Evolutionary conservation across 1,140 invertebrate genomes (phyloP), one percentile per base, ranked within the genome.

Genomic region (Neotoxoptera formosana): DNA sequence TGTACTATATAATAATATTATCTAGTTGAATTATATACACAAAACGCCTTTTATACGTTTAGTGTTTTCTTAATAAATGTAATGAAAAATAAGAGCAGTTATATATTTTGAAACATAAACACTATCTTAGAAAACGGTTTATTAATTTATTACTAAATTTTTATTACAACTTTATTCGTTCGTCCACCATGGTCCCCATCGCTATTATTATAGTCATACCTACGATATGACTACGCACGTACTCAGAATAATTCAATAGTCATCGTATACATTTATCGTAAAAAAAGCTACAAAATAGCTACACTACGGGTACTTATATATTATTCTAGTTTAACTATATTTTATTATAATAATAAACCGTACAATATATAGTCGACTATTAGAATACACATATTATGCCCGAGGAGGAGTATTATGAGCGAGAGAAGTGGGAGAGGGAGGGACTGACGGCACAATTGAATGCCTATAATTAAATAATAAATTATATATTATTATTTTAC

Each of bases 401-500:
- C 6, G 60, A 76, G 60, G 60, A 76, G 60, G 30, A n/a, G 14
- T 76, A 34, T 76, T 17, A 76, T 76, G 17, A 67, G 17, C 14
- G n/a, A n/a, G 11, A n/a, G 6, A 30, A 11, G 60, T n/a, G n/a
- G 17, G 17, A n/a, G 60, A n/a, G 60, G 30, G 14, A 76, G 14
- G n/a, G 60, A 11, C 25, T 60, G 60, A 67, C 60, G 60, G 60
- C 60, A 76, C 30, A 76, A n/a, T 76, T n/a, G 60, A 76, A 76
- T 34, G 60, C 14, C 60, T 76, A 76, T 76, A 76, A 76, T 76
- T 76, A 76, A 76, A 76, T 34, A 76, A 76, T 76, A 76, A 76
- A 76, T 76, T n/a, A 76, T 34, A 76, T 34, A 76, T 76, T 67
- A 67, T 67, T 76, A 76, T 76, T 76, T 76, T 76, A 67, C n/a